phyloP scores from a whole-genome alignment of 2,888 invertebrate genomes.

The Phaonia tiefii region DNA sequence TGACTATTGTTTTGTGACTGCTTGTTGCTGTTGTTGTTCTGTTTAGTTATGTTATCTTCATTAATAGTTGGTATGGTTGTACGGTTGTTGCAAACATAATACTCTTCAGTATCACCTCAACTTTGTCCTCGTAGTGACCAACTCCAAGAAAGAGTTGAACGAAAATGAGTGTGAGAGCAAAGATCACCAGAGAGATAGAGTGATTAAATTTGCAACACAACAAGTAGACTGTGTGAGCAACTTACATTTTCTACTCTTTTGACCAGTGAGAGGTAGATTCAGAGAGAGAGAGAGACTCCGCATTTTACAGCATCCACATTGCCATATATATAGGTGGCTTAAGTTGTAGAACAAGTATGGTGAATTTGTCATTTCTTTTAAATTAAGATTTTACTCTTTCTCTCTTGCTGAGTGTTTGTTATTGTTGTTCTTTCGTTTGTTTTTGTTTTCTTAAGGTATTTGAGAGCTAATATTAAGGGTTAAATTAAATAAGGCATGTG shows the following conservation, averaged over 20 bases:
- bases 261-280: not conserved
- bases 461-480: constrained; percentile 59
- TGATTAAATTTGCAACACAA: not conserved
- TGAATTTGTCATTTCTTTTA: constrained; percentile 54
- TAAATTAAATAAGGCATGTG: constrained; percentile 22
- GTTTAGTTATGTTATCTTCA: constrained; percentile 63
- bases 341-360: constrained; percentile 65
- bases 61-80: constrained; percentile 42
- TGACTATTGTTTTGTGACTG: constrained; percentile 62
- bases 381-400: constrained; percentile 60
- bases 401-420: constrained; percentile 11
- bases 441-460: constrained; percentile 47
- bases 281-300: not conserved
- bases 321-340: constrained; percentile 55
- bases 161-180: constrained; percentile 18
- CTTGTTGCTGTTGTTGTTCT: constrained; percentile 38
- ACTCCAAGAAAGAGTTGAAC: too few species aligned
- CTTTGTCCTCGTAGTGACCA: too few species aligned
- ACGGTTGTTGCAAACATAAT: too few species aligned
- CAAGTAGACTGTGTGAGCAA: not conserved
- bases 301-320: constrained; percentile 54
- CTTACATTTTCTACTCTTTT: not conserved
- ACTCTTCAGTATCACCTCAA: not conserved
- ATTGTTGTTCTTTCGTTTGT: constrained; percentile 30
- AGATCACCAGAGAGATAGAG: constrained; percentile 14